Conservation (phyloP, 2,113 vertebrate species). For the Corydoras maculifer region DNA sequence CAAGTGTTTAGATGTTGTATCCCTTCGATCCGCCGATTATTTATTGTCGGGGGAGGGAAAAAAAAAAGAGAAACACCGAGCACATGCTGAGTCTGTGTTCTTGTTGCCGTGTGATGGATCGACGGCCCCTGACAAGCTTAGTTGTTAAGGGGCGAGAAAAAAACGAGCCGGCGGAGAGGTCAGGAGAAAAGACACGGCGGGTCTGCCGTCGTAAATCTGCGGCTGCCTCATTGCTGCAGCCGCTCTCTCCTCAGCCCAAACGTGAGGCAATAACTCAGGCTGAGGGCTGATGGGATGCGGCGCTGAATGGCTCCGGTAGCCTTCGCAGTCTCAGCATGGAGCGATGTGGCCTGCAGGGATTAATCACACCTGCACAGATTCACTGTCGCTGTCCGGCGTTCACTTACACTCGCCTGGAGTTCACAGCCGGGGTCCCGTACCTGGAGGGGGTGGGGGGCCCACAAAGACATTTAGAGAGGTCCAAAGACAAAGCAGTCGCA, state of each 20-base stretch:
- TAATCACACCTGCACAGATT: conserved; percentile 44
- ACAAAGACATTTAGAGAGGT: no score
- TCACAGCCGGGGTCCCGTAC: neutral
- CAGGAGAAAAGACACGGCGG: conserved; percentile 42
- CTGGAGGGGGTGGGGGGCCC: no score
- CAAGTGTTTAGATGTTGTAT: no score
- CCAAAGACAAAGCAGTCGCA: no score
- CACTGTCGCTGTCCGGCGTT: neutral
- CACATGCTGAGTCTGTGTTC: conserved; percentile 46
- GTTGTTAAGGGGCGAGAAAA: conserved; percentile 24
- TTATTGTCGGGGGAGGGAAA: no score
- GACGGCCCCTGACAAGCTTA: conserved; percentile 11
- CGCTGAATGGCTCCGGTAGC: conserved; percentile 60
- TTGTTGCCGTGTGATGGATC: conserved; percentile 41
- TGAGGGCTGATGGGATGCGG: conserved; percentile 56
- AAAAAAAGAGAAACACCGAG: neutral
- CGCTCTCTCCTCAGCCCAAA: conserved; percentile 47
- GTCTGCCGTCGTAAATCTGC: conserved; percentile 55
- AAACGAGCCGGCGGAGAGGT: conserved; percentile 39
- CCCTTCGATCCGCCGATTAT: no score
- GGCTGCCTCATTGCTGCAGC: conserved; percentile 55
- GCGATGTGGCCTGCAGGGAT: conserved; percentile 37
- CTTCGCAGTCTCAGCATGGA: conserved; percentile 51
- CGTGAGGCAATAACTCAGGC: conserved; percentile 58
- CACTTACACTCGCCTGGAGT: neutral